Conservation (phyloP, 2,888 invertebrate species). For the Alsophila aescularia region DNA sequence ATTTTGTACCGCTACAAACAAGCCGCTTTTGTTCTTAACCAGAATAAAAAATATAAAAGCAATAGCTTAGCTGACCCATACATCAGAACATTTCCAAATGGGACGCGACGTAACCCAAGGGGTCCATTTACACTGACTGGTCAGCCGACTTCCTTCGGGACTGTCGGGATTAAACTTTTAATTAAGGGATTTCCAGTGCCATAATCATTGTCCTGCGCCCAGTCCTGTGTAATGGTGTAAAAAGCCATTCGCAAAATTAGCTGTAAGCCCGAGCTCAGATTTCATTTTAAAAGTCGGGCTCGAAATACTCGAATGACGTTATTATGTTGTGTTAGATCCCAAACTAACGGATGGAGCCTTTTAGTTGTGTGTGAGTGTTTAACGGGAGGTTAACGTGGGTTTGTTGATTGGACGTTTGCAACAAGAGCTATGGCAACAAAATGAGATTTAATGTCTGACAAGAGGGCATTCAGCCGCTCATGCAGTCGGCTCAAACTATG, state of each 20-base stretch:
- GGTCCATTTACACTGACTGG: constrained; percentile 44
- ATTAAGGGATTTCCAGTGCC: constrained; percentile 69
- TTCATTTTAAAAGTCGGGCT: constrained; percentile 34
- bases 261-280: constrained; percentile 36
- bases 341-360: constrained; percentile 32
- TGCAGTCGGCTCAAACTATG: no score
- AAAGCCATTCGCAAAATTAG: constrained; percentile 57
- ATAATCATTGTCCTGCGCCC: constrained; percentile 61
- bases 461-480: no score
- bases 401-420: constrained; percentile 9
- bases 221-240: constrained; percentile 53
- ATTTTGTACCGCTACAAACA: no score
- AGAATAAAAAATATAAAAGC: neutral
- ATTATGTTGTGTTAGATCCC: constrained; percentile 30
- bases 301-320: constrained; percentile 29
- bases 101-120: constrained; percentile 23
- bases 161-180: constrained; percentile 71
- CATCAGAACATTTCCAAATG: neutral
- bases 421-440: neutral
- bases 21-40: no score
- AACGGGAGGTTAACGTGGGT: constrained; percentile 1
- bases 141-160: constrained; percentile 55
- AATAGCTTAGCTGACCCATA: neutral
- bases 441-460: neutral
- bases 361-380: constrained; percentile 2